These are phyloP conservation scores for Operophtera brumata DNA, from an alignment of 2,888 invertebrate species.

Conservation along the genomic window DNA sequence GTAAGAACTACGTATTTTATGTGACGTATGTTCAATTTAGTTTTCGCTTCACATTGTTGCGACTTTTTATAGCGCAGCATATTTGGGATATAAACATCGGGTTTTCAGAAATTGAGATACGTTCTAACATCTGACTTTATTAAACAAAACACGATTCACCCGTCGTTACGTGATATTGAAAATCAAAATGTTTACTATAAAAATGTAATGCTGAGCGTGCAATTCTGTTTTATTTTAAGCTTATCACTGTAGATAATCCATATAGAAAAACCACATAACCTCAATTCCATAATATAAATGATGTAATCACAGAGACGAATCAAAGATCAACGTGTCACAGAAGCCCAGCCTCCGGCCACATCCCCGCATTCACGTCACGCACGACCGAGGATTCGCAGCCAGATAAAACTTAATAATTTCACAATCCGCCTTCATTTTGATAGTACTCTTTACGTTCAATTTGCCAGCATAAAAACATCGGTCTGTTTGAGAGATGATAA, in stretches of 20 bases:
- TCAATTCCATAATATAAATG: neutral
- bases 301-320: neutral
- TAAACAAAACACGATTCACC: too few relatives aligned
- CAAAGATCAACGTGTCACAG: constrained; percentile 12
- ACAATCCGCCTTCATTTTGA: constrained; percentile 39
- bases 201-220: too few relatives aligned
- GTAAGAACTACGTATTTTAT: neutral
- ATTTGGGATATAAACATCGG: too few relatives aligned
- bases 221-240: too few relatives aligned
- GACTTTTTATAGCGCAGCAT: too few relatives aligned
- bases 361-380: constrained; percentile 34
- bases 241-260: too few relatives aligned
- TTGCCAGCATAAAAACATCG: neutral
- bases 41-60: neutral
- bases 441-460: constrained; percentile 42
- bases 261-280: neutral
- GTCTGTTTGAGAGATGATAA: too few relatives aligned
- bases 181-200: too few relatives aligned
- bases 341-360: constrained; percentile 16
- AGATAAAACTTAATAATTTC: constrained; percentile 47
- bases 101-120: too few relatives aligned
- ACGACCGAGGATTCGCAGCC: constrained; percentile 37
- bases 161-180: too few relatives aligned
- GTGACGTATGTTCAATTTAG: neutral
- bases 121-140: too few relatives aligned